A percentile compares a stretch with the other conserved stretches of the same genome.
Conservation (phyloP, 2,888 invertebrate genomes). For the Bugula neritina region DNA sequence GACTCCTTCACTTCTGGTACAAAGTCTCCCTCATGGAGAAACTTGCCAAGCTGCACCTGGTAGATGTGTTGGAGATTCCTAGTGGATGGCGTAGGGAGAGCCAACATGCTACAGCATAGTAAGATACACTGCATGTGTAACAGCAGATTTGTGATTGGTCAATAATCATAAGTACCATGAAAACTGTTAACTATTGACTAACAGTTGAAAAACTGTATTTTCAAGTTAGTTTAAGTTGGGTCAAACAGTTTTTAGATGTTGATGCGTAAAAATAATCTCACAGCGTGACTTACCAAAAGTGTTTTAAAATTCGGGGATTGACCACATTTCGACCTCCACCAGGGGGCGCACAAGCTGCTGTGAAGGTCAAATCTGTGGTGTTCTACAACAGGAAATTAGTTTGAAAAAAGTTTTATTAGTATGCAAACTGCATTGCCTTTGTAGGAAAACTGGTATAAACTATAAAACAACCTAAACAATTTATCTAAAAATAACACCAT, state of each 20-base stretch:
- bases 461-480: not conserved
- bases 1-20: constrained; percentile 48
- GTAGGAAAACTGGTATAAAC: not conserved
- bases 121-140: not conserved
- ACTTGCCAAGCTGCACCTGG: constrained; percentile 52
- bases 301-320: constrained; percentile 49
- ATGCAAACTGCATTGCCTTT: not conserved
- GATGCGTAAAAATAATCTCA: no score
- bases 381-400: constrained; percentile 37
- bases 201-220: no score
- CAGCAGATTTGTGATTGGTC: no score
- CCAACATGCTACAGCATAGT: constrained; percentile 43
- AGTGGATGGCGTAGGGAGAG: constrained; percentile 51
- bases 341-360: constrained; percentile 50
- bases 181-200: no score
- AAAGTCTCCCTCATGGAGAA: constrained; percentile 51
- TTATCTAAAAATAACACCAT: no score
- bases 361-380: constrained; percentile 47
- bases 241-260: no score
- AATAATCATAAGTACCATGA: no score
- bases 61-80: constrained; percentile 53
- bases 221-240: no score
- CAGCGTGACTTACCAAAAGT: constrained; percentile 52
- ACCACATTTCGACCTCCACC: constrained; percentile 50
- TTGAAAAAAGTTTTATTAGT: not conserved